These are phyloP conservation scores for Rapana venosa DNA, from an alignment of 2,888 invertebrate species.

Conservation along the genomic window DNA sequence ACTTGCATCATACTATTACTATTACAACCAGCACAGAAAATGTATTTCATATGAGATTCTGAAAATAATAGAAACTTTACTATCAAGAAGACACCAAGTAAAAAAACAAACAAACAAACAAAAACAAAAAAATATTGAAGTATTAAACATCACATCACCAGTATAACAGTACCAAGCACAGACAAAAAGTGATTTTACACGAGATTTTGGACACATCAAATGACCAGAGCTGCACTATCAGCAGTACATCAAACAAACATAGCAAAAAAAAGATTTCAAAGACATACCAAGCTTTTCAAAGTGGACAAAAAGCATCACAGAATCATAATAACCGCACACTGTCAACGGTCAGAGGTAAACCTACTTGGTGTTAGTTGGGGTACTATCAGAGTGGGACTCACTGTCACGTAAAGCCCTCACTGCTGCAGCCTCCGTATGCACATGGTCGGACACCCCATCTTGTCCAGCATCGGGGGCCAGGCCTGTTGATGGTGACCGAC, in stretches of 20 bases:
- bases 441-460: background rate
- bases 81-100: too few species aligned
- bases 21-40: too few species aligned
- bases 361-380: constrained; percentile 15
- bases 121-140: too few species aligned
- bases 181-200: background rate
- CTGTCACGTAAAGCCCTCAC: background rate
- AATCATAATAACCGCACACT: background rate
- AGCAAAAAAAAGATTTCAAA: background rate
- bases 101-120: too few species aligned
- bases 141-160: too few species aligned
- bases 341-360: background rate
- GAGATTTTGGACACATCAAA: background rate
- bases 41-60: too few species aligned
- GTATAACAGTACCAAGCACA: too few species aligned
- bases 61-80: too few species aligned
- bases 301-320: constrained; percentile 10
- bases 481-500: background rate
- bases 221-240: background rate
- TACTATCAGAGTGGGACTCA: background rate
- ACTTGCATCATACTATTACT: too few species aligned
- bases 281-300: constrained; percentile 2
- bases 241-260: background rate
- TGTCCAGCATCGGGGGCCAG: background rate
- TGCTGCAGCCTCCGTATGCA: background rate